A percentile compares a stretch with the other conserved stretches of the same genome.
Evolutionary conservation across 64 coral and sea anemone genomes (phyloP).

Genomic region (Cladopsammia gracilis): DNA sequence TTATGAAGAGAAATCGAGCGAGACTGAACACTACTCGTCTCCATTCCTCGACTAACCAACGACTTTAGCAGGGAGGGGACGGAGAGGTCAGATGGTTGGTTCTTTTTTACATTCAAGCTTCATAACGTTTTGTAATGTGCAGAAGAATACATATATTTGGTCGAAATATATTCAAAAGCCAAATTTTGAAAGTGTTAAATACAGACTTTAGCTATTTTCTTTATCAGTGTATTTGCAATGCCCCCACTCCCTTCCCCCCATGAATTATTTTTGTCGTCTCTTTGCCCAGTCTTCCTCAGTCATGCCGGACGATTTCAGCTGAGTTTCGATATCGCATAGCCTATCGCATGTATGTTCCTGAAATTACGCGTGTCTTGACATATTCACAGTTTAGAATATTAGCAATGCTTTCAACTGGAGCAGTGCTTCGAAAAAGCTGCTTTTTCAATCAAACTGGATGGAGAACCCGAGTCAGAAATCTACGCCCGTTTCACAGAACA

Average conservation of each 20-base stretch:
- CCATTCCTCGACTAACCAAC: too few species aligned
- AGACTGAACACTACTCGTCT: not conserved
- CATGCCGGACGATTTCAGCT: conserved; percentile 22
- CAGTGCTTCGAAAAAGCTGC: not conserved
- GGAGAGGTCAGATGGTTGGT: not conserved
- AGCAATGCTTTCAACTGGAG: not conserved
- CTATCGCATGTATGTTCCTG: too few species aligned
- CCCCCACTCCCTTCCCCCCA: too few species aligned
- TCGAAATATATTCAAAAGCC: too few species aligned
- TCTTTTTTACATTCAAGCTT: not conserved
- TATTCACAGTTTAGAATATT: not conserved
- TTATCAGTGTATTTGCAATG: too few species aligned
- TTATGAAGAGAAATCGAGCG: not conserved
- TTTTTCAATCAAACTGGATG: not conserved
- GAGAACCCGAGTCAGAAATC: not conserved
- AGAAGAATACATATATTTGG: too few species aligned
- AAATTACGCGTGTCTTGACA: not conserved
- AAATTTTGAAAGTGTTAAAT: too few species aligned
- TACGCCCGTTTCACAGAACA: conserved; percentile 12
- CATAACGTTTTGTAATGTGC: too few species aligned
- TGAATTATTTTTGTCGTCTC: not conserved
- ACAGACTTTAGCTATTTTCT: too few species aligned
- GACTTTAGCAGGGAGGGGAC: not conserved
- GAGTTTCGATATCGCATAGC: too few species aligned
- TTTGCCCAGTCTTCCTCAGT: not conserved